Conservation (phyloP, 2,113 vertebrate genomes). For the Polyodon spathula region DNA sequence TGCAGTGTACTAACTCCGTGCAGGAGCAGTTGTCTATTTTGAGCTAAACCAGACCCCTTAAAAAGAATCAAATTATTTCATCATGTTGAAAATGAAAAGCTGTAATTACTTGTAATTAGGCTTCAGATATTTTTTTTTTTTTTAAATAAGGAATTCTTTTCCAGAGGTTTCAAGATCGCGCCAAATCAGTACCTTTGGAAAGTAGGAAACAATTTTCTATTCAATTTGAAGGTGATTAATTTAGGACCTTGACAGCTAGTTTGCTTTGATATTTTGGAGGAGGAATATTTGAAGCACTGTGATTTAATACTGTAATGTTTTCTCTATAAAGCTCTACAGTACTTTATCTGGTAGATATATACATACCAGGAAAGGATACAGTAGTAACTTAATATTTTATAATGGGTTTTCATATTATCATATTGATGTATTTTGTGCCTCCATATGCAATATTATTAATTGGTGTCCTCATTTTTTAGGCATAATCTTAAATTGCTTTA, state of each 20-base stretch:
- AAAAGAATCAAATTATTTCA: conserved; percentile 99
- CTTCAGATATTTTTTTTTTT: conserved; percentile 75
- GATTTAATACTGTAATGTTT: conserved; percentile 57
- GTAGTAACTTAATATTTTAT: too few species aligned
- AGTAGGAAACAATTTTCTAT: conserved; percentile 94
- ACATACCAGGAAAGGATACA: not conserved
- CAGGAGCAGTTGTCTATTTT: conserved; percentile 90
- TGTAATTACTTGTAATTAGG: conserved; percentile 98
- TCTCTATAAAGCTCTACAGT: conserved; percentile 48
- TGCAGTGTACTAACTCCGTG: conserved; percentile 81
- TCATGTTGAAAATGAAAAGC: conserved; percentile 99
- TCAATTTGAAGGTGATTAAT: conserved; percentile 87
- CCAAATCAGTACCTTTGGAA: conserved; percentile 77
- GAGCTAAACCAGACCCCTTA: conserved; percentile 95
- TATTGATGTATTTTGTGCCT: too few species aligned
- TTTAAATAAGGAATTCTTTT: conserved; percentile 80
- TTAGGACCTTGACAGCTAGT: conserved; percentile 75
- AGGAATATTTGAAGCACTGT: conserved; percentile 54
- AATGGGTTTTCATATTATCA: too few species aligned
- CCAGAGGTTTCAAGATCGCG: conserved; percentile 77
- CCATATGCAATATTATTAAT: too few species aligned
- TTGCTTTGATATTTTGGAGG: conserved; percentile 70
- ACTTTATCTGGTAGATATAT: conserved; percentile 19
- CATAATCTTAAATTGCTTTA: too few species aligned
- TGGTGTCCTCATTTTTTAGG: too few species aligned